Conservation (phyloP, 2,113 vertebrate species). For the Mixornis gularis region DNA sequence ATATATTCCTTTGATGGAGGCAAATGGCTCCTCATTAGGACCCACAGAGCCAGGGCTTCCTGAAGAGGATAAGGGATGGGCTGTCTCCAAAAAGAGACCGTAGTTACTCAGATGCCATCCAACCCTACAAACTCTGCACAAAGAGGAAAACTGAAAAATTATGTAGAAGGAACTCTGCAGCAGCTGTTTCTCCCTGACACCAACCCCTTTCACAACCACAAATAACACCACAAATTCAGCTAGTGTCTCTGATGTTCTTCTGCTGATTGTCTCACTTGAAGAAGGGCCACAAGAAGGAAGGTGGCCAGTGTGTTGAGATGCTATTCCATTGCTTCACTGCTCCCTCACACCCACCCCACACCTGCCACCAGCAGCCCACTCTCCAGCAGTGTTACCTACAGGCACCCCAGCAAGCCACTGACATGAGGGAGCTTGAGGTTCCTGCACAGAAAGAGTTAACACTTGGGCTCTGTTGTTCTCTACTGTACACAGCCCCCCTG, state of each 20-base stretch:
- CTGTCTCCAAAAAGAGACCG: background rate
- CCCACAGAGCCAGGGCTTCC: background rate
- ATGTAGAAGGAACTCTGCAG: background rate
- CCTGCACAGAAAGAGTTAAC: background rate
- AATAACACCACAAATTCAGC: background rate
- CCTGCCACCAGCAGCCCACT: background rate
- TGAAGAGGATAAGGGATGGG: background rate
- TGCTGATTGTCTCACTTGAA: background rate
- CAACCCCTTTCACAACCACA: background rate
- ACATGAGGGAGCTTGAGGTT: accelerated
- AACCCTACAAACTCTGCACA: background rate
- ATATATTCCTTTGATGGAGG: background rate
- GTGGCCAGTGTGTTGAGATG: background rate
- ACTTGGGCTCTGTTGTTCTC: background rate
- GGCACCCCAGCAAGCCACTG: background rate
- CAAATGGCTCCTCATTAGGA: background rate
- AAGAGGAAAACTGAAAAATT: background rate
- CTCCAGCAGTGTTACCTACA: background rate
- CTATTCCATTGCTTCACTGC: background rate
- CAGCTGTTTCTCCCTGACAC: background rate
- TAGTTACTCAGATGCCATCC: background rate
- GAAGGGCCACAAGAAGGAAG: background rate
- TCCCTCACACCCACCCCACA: background rate
- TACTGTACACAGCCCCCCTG: background rate
- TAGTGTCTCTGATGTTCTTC: background rate